These are phyloP conservation scores for Campaea margaritaria DNA, from an alignment of 2,888 invertebrate species.

Conservation along the genomic window DNA sequence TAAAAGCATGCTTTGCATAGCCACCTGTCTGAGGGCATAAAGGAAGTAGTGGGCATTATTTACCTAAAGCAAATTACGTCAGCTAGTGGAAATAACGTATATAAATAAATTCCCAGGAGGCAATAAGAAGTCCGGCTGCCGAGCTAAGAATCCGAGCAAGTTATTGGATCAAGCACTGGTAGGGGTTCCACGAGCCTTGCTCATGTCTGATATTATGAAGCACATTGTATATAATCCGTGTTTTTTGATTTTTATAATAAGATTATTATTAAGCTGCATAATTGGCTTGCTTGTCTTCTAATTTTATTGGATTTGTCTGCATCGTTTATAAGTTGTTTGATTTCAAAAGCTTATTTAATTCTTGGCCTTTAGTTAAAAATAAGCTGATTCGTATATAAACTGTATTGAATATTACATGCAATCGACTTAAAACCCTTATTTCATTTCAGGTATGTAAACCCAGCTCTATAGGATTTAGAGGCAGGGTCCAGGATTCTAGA, in stretches of 20 bases:
- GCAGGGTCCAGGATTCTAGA: constrained; percentile 15
- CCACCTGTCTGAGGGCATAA: constrained; percentile 2
- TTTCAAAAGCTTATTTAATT: no score
- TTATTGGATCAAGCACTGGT: constrained; percentile 65
- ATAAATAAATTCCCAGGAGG: constrained; percentile 34
- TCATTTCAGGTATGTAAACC: constrained; percentile 36
- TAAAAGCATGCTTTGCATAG: constrained; percentile 4
- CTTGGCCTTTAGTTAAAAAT: no score
- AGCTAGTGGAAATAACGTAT: constrained; percentile 15
- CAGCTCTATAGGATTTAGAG: constrained; percentile 8
- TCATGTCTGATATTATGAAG: constrained; percentile 15
- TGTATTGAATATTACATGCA: constrained; percentile 3
- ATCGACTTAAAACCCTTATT: constrained; percentile 7
- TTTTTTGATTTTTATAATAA: constrained; percentile 13
- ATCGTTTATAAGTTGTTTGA: no score
- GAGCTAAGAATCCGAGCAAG: constrained; percentile 37
- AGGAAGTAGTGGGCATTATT: not conserved
- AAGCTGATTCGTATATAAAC: not conserved
- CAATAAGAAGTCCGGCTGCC: constrained; percentile 28
- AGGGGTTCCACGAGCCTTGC: constrained; percentile 54
- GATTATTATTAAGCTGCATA: constrained; percentile 10
- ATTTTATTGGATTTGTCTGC: no score
- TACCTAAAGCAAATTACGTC: not conserved
- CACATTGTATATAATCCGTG: not conserved
- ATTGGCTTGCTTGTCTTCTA: no score